Percentiles rank a stretch among this genome's conserved stretches.
Evolutionary conservation across 2,797 vertebrate species (phyloP).

Genomic region (Leptodactylus fallax): DNA sequence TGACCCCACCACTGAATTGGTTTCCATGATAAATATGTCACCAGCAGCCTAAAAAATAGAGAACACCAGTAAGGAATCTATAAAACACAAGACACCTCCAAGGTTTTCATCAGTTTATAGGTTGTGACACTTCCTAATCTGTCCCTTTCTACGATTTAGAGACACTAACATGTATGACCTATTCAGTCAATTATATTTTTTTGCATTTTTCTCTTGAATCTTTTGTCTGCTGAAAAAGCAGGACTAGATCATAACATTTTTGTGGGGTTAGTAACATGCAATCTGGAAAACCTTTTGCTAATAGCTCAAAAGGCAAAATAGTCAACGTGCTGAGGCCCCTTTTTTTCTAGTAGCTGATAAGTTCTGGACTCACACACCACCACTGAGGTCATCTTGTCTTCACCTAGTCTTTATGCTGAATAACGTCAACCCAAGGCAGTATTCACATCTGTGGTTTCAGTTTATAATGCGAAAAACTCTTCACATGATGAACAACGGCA

Average conservation of each 20-base stretch:
- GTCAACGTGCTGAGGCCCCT: background rate
- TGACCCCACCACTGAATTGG: constrained; percentile 84
- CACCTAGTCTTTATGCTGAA: background rate
- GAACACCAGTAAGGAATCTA: background rate
- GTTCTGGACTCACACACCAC: background rate
- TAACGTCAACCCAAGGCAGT: background rate
- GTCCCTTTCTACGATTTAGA: background rate
- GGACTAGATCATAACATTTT: background rate
- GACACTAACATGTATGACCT: background rate
- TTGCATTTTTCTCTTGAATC: background rate
- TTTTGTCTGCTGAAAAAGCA: background rate
- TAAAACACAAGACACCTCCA: background rate
- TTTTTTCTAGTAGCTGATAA: background rate
- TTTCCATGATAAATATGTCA: constrained; percentile 81
- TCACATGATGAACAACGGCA: no score
- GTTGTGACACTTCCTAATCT: background rate
- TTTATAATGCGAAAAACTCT: no score
- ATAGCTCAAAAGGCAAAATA: background rate
- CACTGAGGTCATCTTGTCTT: background rate
- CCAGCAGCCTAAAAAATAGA: constrained; percentile 77
- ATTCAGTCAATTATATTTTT: background rate
- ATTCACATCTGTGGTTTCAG: no score
- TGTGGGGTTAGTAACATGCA: no score
- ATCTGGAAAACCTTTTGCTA: no score
- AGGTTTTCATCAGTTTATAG: background rate